Evolutionary conservation across 2,113 vertebrate genomes (phyloP), one percentile per base, ranked within the genome.

Genomic region (Rhineura floridana): DNA sequence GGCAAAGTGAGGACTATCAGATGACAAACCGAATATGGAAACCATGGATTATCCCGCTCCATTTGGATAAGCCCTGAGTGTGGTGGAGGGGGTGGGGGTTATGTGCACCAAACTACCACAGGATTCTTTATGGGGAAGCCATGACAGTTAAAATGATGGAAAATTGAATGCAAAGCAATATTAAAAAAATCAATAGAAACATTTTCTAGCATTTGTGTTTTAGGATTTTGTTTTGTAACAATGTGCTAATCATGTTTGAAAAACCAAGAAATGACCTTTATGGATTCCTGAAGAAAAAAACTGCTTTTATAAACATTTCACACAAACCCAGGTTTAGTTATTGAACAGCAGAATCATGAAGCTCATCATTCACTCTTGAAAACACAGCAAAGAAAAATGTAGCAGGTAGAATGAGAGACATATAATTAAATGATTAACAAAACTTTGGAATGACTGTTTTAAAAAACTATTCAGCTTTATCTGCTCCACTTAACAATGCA

Each of bases 341-440:
- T 86, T 86, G 90, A 72, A 87, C 59, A 72, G 0, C 50, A 33
- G 6, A 75, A 87, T 80, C 8, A 62, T 63, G 80, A 1, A 89
- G 11, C 13, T 19, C n/a, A 13, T 70, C 62, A 39, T 93, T 95
- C 94, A 48, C 55, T 86, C 33, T 39, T 33, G n/a, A 39, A 88
- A 80, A 42, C 12, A 44, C 50, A 75, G 52, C 1, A 85, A 88
- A 69, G 63, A 88, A 25, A 36, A 85, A 46, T 55, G 72, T 30
- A 90, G 6, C 1, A 90, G 91, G 7, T 72, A 1, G 46, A 84
- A 59, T 3, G 81, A 95, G 90, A 92, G 70, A 46, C 33, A 63
- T 21, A 80, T 85, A 91, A 93, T 89, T 9, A 90, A 92, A 90
- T 92, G 44, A 94, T 93, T 91, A 95, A 36, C 79, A 93, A 87